Evolutionary conservation across 2,797 vertebrate species (phyloP), one percentile per base, ranked within the genome.

Genomic region (Sphenodon punctatus): DNA sequence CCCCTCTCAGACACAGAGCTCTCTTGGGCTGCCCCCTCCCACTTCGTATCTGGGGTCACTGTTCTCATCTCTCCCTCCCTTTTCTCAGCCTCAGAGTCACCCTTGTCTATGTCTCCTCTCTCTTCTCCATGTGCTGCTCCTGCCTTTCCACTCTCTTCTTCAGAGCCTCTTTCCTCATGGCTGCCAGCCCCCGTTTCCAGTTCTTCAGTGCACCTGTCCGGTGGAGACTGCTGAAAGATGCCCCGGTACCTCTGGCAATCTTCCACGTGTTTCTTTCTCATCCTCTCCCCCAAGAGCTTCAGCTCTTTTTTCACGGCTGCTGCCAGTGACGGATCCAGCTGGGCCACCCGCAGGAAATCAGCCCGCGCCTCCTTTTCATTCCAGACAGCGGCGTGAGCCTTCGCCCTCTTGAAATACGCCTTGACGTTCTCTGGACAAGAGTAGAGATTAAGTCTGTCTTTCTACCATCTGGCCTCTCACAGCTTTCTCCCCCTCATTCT

Each of bases 211-310:
- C 56, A 17, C 12, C 1, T n/a, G 45, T 55, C 4, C 27, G 56
- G 36, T 5, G 36, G 23, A 48, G 34, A 25, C 53, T 67, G 22
- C 80, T 94, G 94, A 23, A 97, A 95, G 42, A 95, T 96, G 67
- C 96, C 96, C 95, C 94, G 96, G 94, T 97, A 98, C 38, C 82
- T 75, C 75, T 96, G 96, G 87, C 95, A 96, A 73, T 98, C 97
- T 86, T 97, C 97, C 93, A 96, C 96, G 5, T 97, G 96, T 82
- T 98, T 97, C 88, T 94, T 96, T 90, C 93, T 97, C 94, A 97
- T 95, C 89, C 88, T 89, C 71, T 97, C 95, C 2, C 95, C 96
- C 74, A 98, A 87, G 43, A 90, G 81, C 79, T 82, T 92, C 43
- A 96, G 70, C 74, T 94, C 92, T 77, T 81, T 94, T 65, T 94